These are phyloP conservation scores for Lepidurus packardi DNA, from an alignment of 1,140 invertebrate genomes.

Conservation along the genomic window DNA sequence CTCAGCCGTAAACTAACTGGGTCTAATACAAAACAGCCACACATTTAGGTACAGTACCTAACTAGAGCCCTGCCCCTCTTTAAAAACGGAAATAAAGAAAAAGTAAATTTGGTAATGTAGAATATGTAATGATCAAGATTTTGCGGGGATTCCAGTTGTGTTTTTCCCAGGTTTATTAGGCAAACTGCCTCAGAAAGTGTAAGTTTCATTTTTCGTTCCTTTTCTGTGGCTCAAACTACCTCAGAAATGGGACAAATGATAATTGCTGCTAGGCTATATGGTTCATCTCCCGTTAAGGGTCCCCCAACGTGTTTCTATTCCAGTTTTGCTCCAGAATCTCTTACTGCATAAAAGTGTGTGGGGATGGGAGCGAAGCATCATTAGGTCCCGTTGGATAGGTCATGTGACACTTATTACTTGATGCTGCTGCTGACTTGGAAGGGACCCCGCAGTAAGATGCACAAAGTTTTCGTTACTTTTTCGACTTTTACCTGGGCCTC, in stretches of 20 bases:
- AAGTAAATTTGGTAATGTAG: neutral
- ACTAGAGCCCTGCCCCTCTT: neutral
- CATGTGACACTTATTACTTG: neutral
- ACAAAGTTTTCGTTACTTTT: neutral
- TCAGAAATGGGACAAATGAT: neutral
- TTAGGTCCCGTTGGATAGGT: conserved; percentile 9
- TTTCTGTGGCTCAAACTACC: neutral
- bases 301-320: too few species aligned
- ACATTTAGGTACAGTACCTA: neutral
- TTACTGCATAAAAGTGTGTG: neutral
- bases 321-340: too few species aligned
- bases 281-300: too few species aligned
- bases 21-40: neutral
- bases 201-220: neutral
- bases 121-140: neutral
- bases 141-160: neutral
- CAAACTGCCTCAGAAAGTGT: neutral
- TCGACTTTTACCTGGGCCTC: neutral
- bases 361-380: neutral
- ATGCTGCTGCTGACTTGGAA: neutral
- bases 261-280: too few species aligned
- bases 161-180: conserved; percentile 10
- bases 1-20: neutral
- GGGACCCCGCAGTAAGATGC: neutral
- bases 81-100: neutral